Percentiles rank a stretch among this genome's conserved stretches.
Conservation (phyloP, 2,888 invertebrate genomes). For the Sphinx pinastri region DNA sequence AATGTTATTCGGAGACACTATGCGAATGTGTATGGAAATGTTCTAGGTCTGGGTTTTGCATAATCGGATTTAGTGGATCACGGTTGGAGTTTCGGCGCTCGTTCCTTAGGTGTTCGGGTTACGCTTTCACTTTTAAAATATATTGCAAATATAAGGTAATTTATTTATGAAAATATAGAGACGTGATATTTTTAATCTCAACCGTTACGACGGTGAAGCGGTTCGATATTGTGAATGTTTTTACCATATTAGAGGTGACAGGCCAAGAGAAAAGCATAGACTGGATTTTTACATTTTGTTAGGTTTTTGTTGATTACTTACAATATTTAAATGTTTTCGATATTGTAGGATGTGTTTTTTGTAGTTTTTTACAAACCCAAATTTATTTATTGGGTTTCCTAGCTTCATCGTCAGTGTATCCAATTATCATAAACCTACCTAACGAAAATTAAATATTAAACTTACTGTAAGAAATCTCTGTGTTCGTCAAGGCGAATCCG, state of each 20-base stretch:
- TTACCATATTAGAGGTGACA: neutral
- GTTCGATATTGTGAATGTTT: neutral
- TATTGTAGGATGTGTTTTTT: too few species aligned
- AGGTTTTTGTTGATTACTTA: too few species aligned
- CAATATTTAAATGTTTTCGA: too few species aligned
- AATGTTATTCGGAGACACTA: constrained; percentile 28
- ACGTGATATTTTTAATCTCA: neutral
- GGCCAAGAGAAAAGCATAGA: too few species aligned
- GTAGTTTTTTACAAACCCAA: too few species aligned
- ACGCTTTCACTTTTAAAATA: constrained; percentile 39
- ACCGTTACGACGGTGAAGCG: neutral
- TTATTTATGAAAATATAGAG: neutral
- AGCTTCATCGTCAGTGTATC: too few species aligned
- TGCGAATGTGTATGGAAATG: constrained; percentile 45
- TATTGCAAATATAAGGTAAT: constrained; percentile 10
- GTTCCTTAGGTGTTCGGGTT: constrained; percentile 32
- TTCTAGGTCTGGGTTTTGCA: constrained; percentile 46
- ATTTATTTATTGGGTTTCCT: too few species aligned
- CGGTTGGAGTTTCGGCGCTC: constrained; percentile 38
- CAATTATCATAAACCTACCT: too few species aligned
- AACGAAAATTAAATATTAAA: too few species aligned
- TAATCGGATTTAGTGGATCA: constrained; percentile 49
- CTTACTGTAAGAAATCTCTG: too few species aligned
- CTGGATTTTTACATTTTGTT: too few species aligned
- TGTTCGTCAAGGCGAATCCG: too few species aligned